Conservation (phyloP, 2,113 vertebrate species). For the Nothocercus julius region DNA sequence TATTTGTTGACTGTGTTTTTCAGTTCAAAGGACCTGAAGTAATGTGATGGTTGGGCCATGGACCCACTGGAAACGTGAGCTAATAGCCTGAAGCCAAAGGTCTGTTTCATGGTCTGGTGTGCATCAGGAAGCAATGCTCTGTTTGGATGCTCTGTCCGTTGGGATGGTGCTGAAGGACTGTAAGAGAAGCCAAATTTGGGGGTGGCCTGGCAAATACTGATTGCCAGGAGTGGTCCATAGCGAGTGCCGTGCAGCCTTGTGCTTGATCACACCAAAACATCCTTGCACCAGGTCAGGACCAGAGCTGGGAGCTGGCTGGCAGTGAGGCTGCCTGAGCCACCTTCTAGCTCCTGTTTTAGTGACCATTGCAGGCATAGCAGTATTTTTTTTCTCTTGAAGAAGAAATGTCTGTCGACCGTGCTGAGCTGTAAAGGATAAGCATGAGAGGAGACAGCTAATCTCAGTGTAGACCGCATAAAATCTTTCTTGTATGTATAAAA, state of each 20-base stretch:
- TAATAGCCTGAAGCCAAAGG: not conserved
- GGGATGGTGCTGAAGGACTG: not conserved
- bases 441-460: not conserved
- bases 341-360: not conserved
- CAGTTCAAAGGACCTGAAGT: not conserved
- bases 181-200: not conserved
- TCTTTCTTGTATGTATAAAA: not conserved
- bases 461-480: not conserved
- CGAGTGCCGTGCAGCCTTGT: not conserved
- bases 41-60: not conserved
- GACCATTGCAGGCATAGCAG: accelerated
- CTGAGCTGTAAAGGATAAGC: not conserved
- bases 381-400: not conserved
- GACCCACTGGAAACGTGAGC: not conserved
- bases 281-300: not conserved
- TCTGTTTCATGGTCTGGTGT: not conserved
- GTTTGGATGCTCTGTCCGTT: not conserved
- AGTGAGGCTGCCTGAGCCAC: not conserved
- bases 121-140: not conserved
- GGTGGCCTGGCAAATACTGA: not conserved
- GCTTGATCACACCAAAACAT: not conserved
- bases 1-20: not conserved
- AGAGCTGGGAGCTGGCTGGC: not conserved
- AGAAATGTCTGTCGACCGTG: not conserved
- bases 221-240: not conserved